Conservation (phyloP, 1,140 invertebrate genomes). For the Psilanteris sp. region DNA sequence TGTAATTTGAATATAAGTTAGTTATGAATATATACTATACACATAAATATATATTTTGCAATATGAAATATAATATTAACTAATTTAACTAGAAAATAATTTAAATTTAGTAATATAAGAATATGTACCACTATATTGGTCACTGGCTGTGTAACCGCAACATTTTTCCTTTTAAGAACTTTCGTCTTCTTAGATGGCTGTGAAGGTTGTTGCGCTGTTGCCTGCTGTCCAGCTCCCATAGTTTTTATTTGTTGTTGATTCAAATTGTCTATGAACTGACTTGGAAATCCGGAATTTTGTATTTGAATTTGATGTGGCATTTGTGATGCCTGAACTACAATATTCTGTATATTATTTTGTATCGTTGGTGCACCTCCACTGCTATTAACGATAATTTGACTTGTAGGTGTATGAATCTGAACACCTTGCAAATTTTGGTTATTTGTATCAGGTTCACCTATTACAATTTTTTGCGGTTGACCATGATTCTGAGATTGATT, state of each 20-base stretch:
- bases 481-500: constrained; percentile 28
- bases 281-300: constrained; percentile 77
- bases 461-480: constrained; percentile 76
- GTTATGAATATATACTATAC: too few species aligned
- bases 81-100: too few species aligned
- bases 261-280: constrained; percentile 78
- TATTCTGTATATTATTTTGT: constrained; percentile 79
- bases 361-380: constrained; percentile 78
- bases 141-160: constrained; percentile 66
- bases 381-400: constrained; percentile 79
- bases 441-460: constrained; percentile 74
- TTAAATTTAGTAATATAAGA: too few species aligned
- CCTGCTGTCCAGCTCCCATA: constrained; percentile 67
- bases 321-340: constrained; percentile 78
- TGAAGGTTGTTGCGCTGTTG: constrained; percentile 31
- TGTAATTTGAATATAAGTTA: too few species aligned
- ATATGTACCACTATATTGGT: constrained; percentile 66
- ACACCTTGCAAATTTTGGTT: constrained; percentile 76
- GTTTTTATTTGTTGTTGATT: constrained; percentile 78
- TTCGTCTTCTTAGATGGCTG: constrained; percentile 73
- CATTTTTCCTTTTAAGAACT: constrained; percentile 73
- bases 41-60: too few species aligned
- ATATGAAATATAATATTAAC: too few species aligned
- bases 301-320: constrained; percentile 78
- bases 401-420: constrained; percentile 78